Conservation (phyloP, 2,797 vertebrate genomes). For the Echiichthys vipera region DNA sequence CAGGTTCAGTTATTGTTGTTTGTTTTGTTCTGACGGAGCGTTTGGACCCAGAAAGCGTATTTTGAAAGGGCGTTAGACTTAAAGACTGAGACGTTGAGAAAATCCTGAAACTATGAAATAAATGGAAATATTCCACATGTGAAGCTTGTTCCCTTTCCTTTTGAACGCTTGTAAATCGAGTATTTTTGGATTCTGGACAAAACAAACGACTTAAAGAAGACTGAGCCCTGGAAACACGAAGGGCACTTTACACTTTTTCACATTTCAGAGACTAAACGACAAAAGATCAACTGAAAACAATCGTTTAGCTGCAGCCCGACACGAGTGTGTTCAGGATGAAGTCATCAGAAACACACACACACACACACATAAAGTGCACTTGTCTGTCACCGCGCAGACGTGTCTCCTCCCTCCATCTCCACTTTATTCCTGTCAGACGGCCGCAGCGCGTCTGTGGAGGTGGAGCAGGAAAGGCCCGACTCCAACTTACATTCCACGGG, state of each 20-base stretch:
- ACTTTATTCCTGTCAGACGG: not conserved
- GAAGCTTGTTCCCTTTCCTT: not conserved
- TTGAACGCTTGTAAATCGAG: not conserved
- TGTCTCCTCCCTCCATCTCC: not conserved
- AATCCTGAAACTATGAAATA: too few species aligned
- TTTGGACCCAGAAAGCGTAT: too few species aligned
- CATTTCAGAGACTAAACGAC: too few species aligned
- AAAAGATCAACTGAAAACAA: not conserved
- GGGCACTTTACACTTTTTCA: too few species aligned
- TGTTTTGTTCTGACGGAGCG: too few species aligned
- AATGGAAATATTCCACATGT: too few species aligned
- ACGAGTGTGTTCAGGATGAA: not conserved
- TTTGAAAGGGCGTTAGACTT: too few species aligned
- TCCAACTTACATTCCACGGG: conserved; percentile 65
- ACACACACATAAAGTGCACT: not conserved
- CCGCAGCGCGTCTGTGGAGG: conserved; percentile 31
- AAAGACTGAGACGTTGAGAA: too few species aligned
- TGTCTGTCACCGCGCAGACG: not conserved
- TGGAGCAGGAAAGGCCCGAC: conserved; percentile 70
- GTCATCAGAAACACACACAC: not conserved
- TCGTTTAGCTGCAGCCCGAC: not conserved
- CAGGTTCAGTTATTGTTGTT: too few species aligned
- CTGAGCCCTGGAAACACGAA: too few species aligned
- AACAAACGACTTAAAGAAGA: too few species aligned
- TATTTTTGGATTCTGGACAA: not conserved